Conservation (phyloP, 2,113 vertebrate species). For the Zootoca vivipara region DNA sequence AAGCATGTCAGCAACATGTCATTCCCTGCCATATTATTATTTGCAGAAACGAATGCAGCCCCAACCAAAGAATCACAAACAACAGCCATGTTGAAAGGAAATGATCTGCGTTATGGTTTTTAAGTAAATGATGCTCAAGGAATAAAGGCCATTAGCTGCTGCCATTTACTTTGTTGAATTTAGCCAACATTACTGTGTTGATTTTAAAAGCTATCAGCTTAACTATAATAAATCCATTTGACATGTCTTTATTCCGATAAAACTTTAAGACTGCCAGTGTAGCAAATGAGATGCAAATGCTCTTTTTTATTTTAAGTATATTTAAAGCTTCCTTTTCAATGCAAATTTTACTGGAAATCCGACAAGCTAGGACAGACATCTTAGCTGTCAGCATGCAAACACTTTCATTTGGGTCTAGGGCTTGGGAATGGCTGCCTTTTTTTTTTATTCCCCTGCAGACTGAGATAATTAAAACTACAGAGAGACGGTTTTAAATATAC, state of each 20-base stretch:
- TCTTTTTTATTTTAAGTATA: conserved; percentile 93
- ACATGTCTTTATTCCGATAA: conserved; percentile 98
- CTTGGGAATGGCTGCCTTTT: conserved; percentile 66
- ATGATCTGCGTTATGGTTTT: conserved; percentile 84
- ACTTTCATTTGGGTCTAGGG: conserved; percentile 79
- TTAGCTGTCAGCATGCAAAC: conserved; percentile 79
- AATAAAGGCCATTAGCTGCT: conserved; percentile 84
- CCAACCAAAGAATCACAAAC: conserved; percentile 68
- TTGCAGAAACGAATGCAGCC: conserved; percentile 55
- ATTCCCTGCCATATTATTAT: conserved; percentile 56
- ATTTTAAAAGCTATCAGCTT: conserved; percentile 89
- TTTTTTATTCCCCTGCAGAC: conserved; percentile 76
- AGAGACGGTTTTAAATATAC: conserved; percentile 83
- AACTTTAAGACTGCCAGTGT: conserved; percentile 94
- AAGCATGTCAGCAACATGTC: conserved; percentile 61
- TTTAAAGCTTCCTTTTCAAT: conserved; percentile 92
- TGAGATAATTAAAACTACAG: conserved; percentile 87
- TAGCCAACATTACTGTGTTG: conserved; percentile 75
- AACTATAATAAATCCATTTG: conserved; percentile 95
- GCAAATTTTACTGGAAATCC: conserved; percentile 89
- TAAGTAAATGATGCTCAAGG: conserved; percentile 87
- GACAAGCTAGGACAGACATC: conserved; percentile 87
- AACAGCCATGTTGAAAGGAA: conserved; percentile 69
- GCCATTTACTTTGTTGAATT: conserved; percentile 81
- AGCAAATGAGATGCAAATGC: conserved; percentile 98